Percentiles rank a stretch among this genome's conserved stretches.
Evolutionary conservation across 2,797 vertebrate species (phyloP).

Genomic region (Thripadectes ignobilis): DNA sequence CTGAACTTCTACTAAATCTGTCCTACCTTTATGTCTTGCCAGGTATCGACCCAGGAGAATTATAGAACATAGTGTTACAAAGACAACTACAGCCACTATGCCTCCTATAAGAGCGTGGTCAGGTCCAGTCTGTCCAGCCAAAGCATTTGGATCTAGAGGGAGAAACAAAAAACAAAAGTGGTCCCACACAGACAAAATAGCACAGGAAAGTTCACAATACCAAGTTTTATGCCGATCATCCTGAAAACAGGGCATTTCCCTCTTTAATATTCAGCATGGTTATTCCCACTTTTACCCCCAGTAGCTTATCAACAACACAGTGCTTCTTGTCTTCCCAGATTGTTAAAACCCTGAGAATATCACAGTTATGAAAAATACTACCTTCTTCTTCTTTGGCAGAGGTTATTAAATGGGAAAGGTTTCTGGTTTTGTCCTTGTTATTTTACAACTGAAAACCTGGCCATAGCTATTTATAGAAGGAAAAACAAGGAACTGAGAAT

Average conservation of each 20-base stretch:
- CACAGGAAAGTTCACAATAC: neutral
- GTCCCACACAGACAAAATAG: neutral
- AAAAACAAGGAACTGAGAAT: conserved; percentile 71
- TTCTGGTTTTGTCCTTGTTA: conserved; percentile 11
- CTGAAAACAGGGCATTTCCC: conserved; percentile 32
- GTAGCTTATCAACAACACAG: conserved; percentile 48
- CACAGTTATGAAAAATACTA: conserved; percentile 30
- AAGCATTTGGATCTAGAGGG: conserved; percentile 90
- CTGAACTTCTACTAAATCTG: neutral
- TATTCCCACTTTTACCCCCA: conserved; percentile 20
- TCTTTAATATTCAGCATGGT: conserved; percentile 38
- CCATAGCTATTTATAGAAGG: conserved; percentile 66
- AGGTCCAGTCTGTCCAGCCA: conserved; percentile 87
- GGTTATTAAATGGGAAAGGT: conserved; percentile 57
- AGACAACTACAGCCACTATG: conserved; percentile 97
- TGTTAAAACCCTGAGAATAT: conserved; percentile 55
- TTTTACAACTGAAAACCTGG: conserved; percentile 62
- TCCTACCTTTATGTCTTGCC: conserved; percentile 99
- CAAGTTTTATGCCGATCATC: neutral
- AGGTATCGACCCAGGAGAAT: conserved; percentile 97
- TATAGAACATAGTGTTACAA: conserved; percentile 98
- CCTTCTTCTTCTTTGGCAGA: conserved; percentile 31
- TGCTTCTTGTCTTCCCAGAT: conserved; percentile 34
- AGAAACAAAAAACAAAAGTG: conserved; percentile 29
- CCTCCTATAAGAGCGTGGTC: conserved; percentile 98